These are phyloP conservation scores for Heliconius ismenius DNA, from an alignment of 2,888 invertebrate genomes.

Conservation along the genomic window DNA sequence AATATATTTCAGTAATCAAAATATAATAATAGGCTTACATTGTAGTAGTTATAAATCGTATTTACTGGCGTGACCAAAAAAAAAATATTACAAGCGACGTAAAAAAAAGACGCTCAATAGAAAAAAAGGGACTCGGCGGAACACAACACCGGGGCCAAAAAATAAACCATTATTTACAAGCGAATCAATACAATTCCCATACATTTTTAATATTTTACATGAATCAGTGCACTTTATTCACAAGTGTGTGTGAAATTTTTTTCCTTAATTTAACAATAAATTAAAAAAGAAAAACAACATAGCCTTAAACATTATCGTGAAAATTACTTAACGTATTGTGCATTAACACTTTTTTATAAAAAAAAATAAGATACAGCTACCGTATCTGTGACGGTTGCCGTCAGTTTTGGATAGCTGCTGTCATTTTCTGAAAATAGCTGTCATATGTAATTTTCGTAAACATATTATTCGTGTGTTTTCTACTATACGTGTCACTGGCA, in stretches of 20 bases:
- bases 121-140: constrained; percentile 43
- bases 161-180: constrained; percentile 53
- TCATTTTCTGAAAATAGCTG: not conserved
- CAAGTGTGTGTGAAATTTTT: constrained; percentile 59
- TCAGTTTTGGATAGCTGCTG: not conserved
- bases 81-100: constrained; percentile 46
- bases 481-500: too few relatives aligned
- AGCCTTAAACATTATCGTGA: constrained; percentile 63
- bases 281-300: constrained; percentile 57
- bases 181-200: constrained; percentile 64
- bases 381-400: not conserved
- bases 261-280: constrained; percentile 51
- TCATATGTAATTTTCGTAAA: not conserved
- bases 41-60: constrained; percentile 80
- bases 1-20: constrained; percentile 83
- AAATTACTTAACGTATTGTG: constrained; percentile 49
- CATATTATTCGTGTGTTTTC: too few relatives aligned
- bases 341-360: constrained; percentile 42
- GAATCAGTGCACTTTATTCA: constrained; percentile 75
- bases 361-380: constrained; percentile 23
- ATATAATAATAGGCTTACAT: constrained; percentile 82
- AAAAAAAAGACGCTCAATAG: constrained; percentile 48
- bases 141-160: constrained; percentile 48
- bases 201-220: constrained; percentile 67
- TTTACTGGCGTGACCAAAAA: constrained; percentile 64